These are phyloP conservation scores for Sepiola atlantica DNA, from an alignment of 2,888 invertebrate species.

Conservation along the genomic window DNA sequence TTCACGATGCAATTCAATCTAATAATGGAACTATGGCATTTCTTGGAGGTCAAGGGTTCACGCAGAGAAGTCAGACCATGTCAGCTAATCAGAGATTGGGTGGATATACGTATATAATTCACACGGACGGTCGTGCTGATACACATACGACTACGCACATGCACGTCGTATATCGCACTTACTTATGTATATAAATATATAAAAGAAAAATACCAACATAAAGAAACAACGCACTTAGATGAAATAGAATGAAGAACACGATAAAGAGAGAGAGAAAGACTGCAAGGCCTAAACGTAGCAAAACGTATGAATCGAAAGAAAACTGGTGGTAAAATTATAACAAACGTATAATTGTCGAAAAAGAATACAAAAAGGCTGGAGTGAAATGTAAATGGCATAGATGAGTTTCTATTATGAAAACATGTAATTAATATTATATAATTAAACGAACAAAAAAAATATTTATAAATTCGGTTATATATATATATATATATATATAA, in stretches of 20 bases:
- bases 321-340: background rate
- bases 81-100: conserved; percentile 21
- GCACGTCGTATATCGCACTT: background rate
- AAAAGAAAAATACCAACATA: background rate
- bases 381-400: background rate
- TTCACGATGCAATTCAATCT: conserved; percentile 32
- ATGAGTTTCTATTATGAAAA: background rate
- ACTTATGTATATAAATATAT: no score
- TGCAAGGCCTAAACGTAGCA: background rate
- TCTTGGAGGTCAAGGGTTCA: background rate
- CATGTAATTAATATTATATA: no score
- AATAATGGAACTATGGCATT: background rate
- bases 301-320: background rate
- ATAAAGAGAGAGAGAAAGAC: background rate
- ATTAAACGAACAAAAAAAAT: no score
- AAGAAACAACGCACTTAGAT: background rate
- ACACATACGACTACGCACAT: background rate
- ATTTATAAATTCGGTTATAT: no score
- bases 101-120: conserved; percentile 20
- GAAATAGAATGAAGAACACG: background rate
- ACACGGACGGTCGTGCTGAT: background rate
- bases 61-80: background rate
- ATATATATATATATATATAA: no score
- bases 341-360: background rate
- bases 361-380: background rate